Evolutionary conservation across 2,888 invertebrate species (phyloP).

Genomic region (Cataglyphis rosenhaueri): DNA sequence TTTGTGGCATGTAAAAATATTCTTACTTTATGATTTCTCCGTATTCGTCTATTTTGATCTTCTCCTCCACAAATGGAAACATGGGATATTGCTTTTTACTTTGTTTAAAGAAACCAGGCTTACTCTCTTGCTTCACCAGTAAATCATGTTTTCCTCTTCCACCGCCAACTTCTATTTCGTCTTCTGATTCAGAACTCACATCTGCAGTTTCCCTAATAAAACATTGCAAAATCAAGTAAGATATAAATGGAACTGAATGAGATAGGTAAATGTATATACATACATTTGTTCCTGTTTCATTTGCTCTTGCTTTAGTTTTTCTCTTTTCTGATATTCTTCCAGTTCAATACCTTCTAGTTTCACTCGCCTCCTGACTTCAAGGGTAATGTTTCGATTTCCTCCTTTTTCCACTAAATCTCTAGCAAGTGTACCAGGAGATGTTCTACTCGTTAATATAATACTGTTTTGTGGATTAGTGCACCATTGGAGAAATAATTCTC

Average conservation of each 20-base stretch:
- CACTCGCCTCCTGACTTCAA: slow-evolving; percentile 90
- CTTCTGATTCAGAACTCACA: slow-evolving; percentile 93
- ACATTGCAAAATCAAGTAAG: slow-evolving; percentile 16
- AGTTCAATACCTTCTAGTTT: slow-evolving; percentile 92
- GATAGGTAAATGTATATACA: slow-evolving; percentile 43
- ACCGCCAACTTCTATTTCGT: slow-evolving; percentile 93
- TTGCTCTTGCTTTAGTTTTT: slow-evolving; percentile 87
- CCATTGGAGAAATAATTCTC: slow-evolving; percentile 98
- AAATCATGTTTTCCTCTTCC: slow-evolving; percentile 94
- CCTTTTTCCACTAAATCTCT: slow-evolving; percentile 93
- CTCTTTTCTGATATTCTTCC: slow-evolving; percentile 91
- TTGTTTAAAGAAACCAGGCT: slow-evolving; percentile 93
- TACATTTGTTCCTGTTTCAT: slow-evolving; percentile 85
- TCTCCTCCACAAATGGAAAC: slow-evolving; percentile 97
- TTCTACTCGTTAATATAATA: slow-evolving; percentile 96
- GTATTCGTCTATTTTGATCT: slow-evolving; percentile 97
- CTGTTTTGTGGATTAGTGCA: slow-evolving; percentile 96
- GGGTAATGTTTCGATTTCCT: slow-evolving; percentile 90
- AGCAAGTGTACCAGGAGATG: slow-evolving; percentile 93
- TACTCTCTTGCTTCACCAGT: slow-evolving; percentile 92
- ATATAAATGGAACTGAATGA: slow-evolving; percentile 17
- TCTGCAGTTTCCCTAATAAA: slow-evolving; percentile 89
- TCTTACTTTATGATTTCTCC: slow-evolving; percentile 94
- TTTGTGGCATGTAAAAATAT: slow-evolving; percentile 14
- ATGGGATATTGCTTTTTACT: slow-evolving; percentile 97